These are phyloP conservation scores for Linyphia triangularis DNA, from an alignment of 2,888 invertebrate species.

Conservation along the genomic window DNA sequence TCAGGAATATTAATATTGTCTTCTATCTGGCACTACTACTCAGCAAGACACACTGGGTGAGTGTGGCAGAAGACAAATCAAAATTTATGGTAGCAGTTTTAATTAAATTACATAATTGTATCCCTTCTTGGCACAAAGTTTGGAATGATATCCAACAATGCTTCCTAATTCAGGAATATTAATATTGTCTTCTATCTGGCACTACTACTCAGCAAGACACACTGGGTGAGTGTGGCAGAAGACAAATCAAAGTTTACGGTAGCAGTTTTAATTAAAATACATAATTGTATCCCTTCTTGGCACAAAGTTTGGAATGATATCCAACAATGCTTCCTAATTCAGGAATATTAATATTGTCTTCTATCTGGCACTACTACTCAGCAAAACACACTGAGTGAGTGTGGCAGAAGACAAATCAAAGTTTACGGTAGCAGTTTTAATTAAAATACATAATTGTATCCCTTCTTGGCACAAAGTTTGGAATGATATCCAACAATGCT, in stretches of 20 bases:
- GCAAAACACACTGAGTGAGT: background rate
- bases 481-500: constrained; percentile 24
- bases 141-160: background rate
- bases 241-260: background rate
- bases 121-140: background rate
- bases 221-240: background rate
- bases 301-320: background rate
- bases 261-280: background rate
- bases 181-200: background rate
- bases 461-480: constrained; percentile 6
- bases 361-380: background rate
- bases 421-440: background rate
- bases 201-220: background rate
- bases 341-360: constrained; percentile 20
- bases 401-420: constrained; percentile 37
- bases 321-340: constrained; percentile 25
- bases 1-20: background rate
- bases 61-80: constrained; percentile 23
- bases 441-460: background rate
- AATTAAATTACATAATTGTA: background rate
- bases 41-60: background rate
- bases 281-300: constrained; percentile 28
- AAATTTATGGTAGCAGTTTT: background rate
- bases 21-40: constrained; percentile 19
- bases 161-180: constrained; percentile 17